phyloP scores from a whole-genome alignment of 2,888 invertebrate species.

The Conistra vaccinii region DNA sequence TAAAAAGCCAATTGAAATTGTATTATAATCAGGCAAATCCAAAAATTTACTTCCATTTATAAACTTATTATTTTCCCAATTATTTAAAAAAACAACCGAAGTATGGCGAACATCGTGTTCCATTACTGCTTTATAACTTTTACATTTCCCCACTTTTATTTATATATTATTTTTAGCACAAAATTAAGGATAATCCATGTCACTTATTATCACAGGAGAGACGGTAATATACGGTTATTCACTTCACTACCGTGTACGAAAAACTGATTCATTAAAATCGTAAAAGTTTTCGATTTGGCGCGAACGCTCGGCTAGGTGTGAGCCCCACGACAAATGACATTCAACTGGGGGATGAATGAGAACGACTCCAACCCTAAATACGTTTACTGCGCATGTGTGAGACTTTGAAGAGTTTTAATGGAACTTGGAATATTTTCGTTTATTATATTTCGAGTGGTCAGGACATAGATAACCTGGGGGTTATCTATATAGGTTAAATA shows the following conservation, averaged over 20 bases:
- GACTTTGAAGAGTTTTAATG: constrained; percentile 70
- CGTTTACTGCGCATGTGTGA: constrained; percentile 80
- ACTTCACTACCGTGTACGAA: constrained; percentile 25
- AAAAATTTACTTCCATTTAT: constrained; percentile 89
- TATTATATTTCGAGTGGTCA: not conserved
- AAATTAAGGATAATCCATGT: constrained; percentile 26
- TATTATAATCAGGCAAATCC: constrained; percentile 80
- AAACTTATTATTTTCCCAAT: constrained; percentile 73
- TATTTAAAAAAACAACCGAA: constrained; percentile 78
- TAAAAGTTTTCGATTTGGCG: constrained; percentile 75
- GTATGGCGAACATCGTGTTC: constrained; percentile 80
- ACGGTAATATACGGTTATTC: not conserved
- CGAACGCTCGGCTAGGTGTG: constrained; percentile 67
- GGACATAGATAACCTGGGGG: not conserved
- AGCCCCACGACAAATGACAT: constrained; percentile 64
- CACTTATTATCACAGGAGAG: constrained; percentile 26
- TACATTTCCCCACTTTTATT: constrained; percentile 49
- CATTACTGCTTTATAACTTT: constrained; percentile 78
- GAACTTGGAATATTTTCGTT: constrained; percentile 22
- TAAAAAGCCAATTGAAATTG: constrained; percentile 75
- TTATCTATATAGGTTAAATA: not conserved
- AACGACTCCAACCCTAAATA: constrained; percentile 67
- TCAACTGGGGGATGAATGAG: constrained; percentile 83
- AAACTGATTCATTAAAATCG: constrained; percentile 61
- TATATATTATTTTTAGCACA: constrained; percentile 12